Evolutionary conservation across 2,113 vertebrate genomes (phyloP), one percentile per base, ranked within the genome.

Genomic region (Psettodes erumei): DNA sequence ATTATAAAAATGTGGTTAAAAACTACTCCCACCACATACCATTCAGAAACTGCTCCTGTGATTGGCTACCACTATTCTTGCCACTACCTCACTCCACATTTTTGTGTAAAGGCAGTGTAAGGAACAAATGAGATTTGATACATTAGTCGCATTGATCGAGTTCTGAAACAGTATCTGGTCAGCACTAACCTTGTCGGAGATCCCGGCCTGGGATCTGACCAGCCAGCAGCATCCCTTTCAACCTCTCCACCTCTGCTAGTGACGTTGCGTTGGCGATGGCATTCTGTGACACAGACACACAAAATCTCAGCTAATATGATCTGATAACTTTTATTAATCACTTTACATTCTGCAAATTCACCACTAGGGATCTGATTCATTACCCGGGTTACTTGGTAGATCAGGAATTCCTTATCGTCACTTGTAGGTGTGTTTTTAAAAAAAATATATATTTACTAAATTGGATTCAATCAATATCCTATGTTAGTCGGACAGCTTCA

Each of bases 131-230:
- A 7, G 6, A n/a, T n/a, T 18, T 40, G 0, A 10, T 38, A 10
- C 8, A 47, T 5, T 4, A 8, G 15, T 10, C 13, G 10, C 12
- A n/a, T 21, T 5, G 32, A 8, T 15, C 0, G 5, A 30, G 9
- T 8, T n/a, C 2, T 6, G 10, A 4, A 4, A 0, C 0, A 19
- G 0, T 0, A 3, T 18, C 13, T 12, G 1, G 3, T 33, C 9
- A 11, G 10, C 30, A 75, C 85, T 59, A 32, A 98, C 97, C 97
- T 94, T 94, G 62, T 93, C 95, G 92, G 19, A 91, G 87, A 5
- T 98, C 97, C 61, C 96, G 90, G 59, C 97, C 97, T 0, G 98
- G 97, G 55, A 99, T 98, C 91, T 98, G 97, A 0, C 98, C 98
- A 0, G 98, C 94, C 91, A 98, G 98, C 28, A 99, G 91, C 83